A percentile compares a stretch with the other conserved stretches of the same genome.
Evolutionary conservation across 2,888 invertebrate species (phyloP).

Genomic region (Xestobium rufovillosum): DNA sequence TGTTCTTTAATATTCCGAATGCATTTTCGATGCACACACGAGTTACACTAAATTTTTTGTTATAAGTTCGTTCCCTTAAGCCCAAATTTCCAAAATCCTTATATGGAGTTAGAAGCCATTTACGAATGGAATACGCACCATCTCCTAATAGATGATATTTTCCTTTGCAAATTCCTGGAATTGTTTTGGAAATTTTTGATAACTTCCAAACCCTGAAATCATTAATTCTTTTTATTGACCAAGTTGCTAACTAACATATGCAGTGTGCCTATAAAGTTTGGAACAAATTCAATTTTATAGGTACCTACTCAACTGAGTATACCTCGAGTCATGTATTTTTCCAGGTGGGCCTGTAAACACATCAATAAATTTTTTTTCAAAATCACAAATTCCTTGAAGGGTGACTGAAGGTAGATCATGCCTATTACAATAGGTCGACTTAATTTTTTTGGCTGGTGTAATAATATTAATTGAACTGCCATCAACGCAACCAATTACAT

Average conservation of each 20-base stretch:
- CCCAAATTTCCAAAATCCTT: conserved; percentile 28
- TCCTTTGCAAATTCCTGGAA: conserved; percentile 20
- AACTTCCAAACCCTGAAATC: conserved; percentile 27
- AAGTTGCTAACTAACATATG: no score
- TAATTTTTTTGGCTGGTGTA: conserved; percentile 30
- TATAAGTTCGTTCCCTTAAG: conserved; percentile 24
- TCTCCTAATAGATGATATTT: conserved; percentile 29
- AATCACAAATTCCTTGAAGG: conserved; percentile 31
- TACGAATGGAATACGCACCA: conserved; percentile 26
- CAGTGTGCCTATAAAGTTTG: no score
- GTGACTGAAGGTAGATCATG: conserved; percentile 27
- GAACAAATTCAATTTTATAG: no score
- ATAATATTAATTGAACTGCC: conserved; percentile 24
- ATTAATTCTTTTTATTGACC: no score
- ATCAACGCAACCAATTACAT: conserved; percentile 24
- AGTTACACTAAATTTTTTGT: conserved; percentile 26
- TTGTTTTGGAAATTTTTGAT: conserved; percentile 20
- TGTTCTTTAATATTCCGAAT: conserved; percentile 29
- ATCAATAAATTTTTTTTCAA: conserved; percentile 26
- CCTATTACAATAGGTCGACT: conserved; percentile 31
- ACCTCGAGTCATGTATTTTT: conserved; percentile 33
- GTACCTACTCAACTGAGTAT: no score
- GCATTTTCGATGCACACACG: conserved; percentile 32
- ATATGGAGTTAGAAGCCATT: conserved; percentile 28
- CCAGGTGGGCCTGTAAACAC: conserved; percentile 29